phyloP scores from a whole-genome alignment of 2,888 invertebrate genomes.

The Lomographa bimaculata region DNA sequence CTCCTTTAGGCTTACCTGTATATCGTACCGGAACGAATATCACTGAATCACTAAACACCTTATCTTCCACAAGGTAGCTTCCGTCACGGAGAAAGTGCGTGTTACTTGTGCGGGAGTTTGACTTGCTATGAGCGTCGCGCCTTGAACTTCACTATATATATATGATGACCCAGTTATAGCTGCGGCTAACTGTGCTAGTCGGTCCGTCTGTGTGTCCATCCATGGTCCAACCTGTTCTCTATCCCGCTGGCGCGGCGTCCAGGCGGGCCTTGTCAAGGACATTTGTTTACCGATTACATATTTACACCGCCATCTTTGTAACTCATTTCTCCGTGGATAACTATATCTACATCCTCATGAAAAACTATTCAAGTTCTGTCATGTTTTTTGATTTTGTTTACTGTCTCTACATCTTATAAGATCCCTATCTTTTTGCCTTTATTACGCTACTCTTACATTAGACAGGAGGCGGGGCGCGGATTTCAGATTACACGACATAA shows the following conservation, averaged over 20 bases:
- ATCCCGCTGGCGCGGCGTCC: slow-evolving; percentile 72
- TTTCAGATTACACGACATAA: too few species aligned
- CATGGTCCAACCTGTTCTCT: slow-evolving; percentile 62
- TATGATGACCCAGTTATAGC: slow-evolving; percentile 90
- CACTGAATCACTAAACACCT: slow-evolving; percentile 74
- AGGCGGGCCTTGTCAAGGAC: slow-evolving; percentile 55
- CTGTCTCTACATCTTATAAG: too few species aligned
- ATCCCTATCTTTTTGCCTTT: too few species aligned
- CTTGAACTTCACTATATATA: slow-evolving; percentile 94
- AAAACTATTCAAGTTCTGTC: too few species aligned
- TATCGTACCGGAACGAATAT: slow-evolving; percentile 56
- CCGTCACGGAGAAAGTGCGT: slow-evolving; percentile 80
- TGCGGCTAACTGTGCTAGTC: slow-evolving; percentile 75
- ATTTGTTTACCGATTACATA: slow-evolving; percentile 29
- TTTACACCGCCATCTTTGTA: not conserved
- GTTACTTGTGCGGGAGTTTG: slow-evolving; percentile 70
- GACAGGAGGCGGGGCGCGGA: too few species aligned
- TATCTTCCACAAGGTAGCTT: slow-evolving; percentile 65
- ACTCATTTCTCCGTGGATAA: too few species aligned
- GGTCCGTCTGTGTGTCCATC: slow-evolving; percentile 58
- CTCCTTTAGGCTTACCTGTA: slow-evolving; percentile 63
- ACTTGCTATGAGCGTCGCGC: slow-evolving; percentile 86
- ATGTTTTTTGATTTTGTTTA: too few species aligned
- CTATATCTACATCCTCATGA: too few species aligned
- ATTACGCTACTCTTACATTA: too few species aligned